Evolutionary conservation across 2,888 invertebrate species (phyloP).

Genomic region (Eilema depressum): DNA sequence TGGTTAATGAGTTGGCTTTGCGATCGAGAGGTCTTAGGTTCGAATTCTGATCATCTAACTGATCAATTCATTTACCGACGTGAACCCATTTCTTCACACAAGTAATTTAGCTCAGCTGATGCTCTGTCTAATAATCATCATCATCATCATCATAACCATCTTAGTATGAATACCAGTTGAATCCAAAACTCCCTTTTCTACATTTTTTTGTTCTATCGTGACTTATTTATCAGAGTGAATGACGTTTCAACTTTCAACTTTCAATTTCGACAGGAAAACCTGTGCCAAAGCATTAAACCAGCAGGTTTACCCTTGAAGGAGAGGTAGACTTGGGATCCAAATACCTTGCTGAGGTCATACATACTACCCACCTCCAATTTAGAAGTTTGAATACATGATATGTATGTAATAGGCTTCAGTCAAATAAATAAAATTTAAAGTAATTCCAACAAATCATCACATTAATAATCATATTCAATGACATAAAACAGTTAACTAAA

Average conservation of each 20-base stretch:
- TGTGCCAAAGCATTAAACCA: background rate
- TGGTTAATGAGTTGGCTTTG: too few relatives aligned
- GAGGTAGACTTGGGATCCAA: background rate
- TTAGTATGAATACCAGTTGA: too few relatives aligned
- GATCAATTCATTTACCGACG: too few relatives aligned
- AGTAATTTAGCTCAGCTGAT: too few relatives aligned
- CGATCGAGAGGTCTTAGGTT: too few relatives aligned
- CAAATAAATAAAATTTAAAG: background rate
- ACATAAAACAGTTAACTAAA: constrained; percentile 39
- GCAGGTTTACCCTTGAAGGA: background rate
- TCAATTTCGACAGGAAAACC: background rate
- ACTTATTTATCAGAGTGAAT: background rate
- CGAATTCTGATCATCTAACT: too few relatives aligned
- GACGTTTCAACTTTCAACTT: background rate
- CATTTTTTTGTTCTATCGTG: background rate
- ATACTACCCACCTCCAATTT: background rate
- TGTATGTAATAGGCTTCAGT: background rate
- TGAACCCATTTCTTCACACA: too few relatives aligned
- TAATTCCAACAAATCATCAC: background rate
- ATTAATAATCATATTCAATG: constrained; percentile 15
- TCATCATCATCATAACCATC: background rate
- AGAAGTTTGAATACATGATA: background rate
- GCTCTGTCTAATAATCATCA: background rate
- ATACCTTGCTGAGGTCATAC: background rate
- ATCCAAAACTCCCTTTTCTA: too few relatives aligned